A percentile compares a stretch with the other conserved stretches of the same genome.
phyloP scores from a whole-genome alignment of 2,113 vertebrate genomes.

The Anser cygnoides region DNA sequence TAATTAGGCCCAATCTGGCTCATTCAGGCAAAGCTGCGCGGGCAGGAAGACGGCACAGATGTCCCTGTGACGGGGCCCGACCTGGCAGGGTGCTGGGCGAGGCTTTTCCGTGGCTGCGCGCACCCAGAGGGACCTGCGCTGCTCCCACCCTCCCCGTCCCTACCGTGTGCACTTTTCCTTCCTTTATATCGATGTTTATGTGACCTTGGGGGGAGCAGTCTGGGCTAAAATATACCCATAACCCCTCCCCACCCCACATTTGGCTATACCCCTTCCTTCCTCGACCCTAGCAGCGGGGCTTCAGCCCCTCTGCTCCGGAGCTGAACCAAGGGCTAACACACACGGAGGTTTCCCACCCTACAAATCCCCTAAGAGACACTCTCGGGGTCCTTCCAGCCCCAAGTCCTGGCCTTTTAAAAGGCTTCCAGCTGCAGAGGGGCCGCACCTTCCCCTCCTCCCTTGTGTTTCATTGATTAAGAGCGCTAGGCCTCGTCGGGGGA shows the following conservation, averaged over 20 bases:
- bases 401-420: background rate
- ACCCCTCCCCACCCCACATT: background rate
- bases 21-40: slow-evolving; percentile 60
- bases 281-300: fast-evolving
- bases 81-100: slow-evolving; percentile 43
- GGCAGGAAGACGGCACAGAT: slow-evolving; percentile 56
- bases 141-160: background rate
- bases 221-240: background rate
- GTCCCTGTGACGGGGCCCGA: slow-evolving; percentile 37
- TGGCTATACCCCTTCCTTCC: background rate
- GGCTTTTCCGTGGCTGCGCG: background rate
- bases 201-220: slow-evolving; percentile 16
- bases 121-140: background rate
- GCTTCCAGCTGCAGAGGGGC: background rate
- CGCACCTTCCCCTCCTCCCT: slow-evolving; percentile 36
- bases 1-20: slow-evolving; percentile 69
- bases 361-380: background rate
- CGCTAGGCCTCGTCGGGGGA: slow-evolving; percentile 44
- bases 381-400: background rate
- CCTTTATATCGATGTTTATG: background rate
- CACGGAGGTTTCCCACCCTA: background rate
- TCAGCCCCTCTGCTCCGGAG: background rate
- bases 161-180: background rate
- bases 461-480: slow-evolving; percentile 66
- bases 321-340: background rate